These are phyloP conservation scores for Notarius lentiginosus DNA, from an alignment of 2,113 vertebrate genomes.

Conservation along the genomic window DNA sequence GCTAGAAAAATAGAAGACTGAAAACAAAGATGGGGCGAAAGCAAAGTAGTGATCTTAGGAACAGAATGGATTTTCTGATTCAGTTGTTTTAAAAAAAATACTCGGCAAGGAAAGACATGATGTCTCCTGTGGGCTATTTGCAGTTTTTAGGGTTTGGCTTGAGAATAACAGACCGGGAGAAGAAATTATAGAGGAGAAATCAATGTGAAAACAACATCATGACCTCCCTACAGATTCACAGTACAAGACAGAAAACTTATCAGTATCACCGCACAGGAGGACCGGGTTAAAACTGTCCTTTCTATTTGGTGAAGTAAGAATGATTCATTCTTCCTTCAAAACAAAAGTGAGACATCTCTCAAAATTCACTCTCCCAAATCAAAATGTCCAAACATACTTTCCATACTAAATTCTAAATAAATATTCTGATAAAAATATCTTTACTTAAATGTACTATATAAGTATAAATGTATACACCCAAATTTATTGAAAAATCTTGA, in stretches of 20 bases:
- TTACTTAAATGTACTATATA: neutral
- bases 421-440: neutral
- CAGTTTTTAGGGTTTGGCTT: neutral
- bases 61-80: constrained; percentile 29
- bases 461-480: neutral
- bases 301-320: no score
- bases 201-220: constrained; percentile 3
- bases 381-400: neutral
- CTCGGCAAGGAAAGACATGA: neutral
- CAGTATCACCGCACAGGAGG: no score
- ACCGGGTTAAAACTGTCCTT: neutral
- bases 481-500: neutral
- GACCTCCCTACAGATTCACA: neutral
- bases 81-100: neutral
- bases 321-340: neutral
- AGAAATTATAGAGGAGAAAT: neutral
- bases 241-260: neutral
- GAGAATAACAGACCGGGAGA: neutral
- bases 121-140: constrained; percentile 14
- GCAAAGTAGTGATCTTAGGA: neutral
- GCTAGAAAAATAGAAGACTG: constrained; percentile 5
- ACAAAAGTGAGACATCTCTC: neutral
- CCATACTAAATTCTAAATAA: neutral
- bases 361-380: neutral
- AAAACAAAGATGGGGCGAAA: constrained; percentile 6